These are phyloP conservation scores for Stratiolaelaps scimitus DNA, from an alignment of 1,140 invertebrate genomes.

Conservation along the genomic window DNA sequence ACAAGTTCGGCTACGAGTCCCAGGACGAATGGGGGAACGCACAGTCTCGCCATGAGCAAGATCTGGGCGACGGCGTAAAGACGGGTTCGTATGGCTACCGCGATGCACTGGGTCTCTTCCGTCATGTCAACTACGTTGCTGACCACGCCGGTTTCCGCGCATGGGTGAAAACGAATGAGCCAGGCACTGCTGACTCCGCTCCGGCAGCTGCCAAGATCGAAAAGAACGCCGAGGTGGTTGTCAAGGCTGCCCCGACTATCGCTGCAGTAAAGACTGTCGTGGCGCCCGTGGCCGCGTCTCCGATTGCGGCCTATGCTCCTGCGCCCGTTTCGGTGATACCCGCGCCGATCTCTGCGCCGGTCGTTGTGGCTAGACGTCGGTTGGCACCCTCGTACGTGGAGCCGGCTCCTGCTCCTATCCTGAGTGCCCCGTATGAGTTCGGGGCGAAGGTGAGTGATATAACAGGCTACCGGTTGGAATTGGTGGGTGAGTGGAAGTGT, in stretches of 20 bases:
- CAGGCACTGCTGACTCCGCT: slow-evolving; percentile 29
- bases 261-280: background rate
- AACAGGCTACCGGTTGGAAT: too few species aligned
- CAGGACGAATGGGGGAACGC: slow-evolving; percentile 34
- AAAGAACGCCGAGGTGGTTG: background rate
- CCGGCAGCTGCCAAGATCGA: slow-evolving; percentile 13
- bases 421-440: background rate
- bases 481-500: too few species aligned
- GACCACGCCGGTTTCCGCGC: slow-evolving; percentile 34
- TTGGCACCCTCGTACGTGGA: background rate
- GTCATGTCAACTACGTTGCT: slow-evolving; percentile 34
- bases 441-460: background rate
- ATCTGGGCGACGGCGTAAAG: slow-evolving; percentile 32
- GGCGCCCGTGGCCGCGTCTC: slow-evolving; percentile 2
- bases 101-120: slow-evolving; percentile 34
- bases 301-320: background rate
- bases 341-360: background rate
- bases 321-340: background rate
- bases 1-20: slow-evolving; percentile 34
- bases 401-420: too few species aligned
- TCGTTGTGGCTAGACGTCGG: background rate
- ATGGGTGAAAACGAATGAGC: slow-evolving; percentile 35
- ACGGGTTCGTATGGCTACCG: slow-evolving; percentile 34
- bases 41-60: slow-evolving; percentile 34
- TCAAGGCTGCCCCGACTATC: background rate